These are phyloP conservation scores for Linnaemya vulpina DNA, from an alignment of 2,888 invertebrate genomes.

Conservation along the genomic window DNA sequence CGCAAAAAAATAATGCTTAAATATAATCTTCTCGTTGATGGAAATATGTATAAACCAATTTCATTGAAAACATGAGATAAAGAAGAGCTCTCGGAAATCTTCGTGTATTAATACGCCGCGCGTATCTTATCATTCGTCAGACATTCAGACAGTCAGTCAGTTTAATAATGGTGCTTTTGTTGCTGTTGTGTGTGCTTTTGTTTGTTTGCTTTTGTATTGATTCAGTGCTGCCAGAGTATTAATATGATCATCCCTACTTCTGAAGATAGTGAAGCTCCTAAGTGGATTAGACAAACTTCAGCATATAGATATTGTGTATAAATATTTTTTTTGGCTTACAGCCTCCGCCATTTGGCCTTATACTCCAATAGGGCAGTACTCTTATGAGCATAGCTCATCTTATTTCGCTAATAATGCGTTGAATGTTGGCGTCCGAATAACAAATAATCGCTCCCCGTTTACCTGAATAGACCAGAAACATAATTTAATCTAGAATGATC, in stretches of 20 bases:
- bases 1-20: slow-evolving; percentile 17
- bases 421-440: too few relatives aligned
- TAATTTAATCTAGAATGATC: too few relatives aligned
- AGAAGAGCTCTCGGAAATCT: slow-evolving; percentile 59
- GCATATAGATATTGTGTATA: too few relatives aligned
- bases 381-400: too few relatives aligned
- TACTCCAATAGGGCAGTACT: too few relatives aligned
- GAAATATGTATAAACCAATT: slow-evolving; percentile 46
- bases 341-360: too few relatives aligned
- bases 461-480: too few relatives aligned
- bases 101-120: slow-evolving; percentile 58
- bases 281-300: too few relatives aligned
- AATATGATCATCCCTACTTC: not conserved
- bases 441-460: too few relatives aligned
- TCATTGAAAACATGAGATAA: slow-evolving; percentile 57
- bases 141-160: slow-evolving; percentile 43
- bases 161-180: slow-evolving; percentile 37
- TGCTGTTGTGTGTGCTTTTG: slow-evolving; percentile 25
- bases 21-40: not conserved
- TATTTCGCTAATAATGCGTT: too few relatives aligned
- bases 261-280: not conserved
- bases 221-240: slow-evolving; percentile 17
- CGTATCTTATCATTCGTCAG: slow-evolving; percentile 68
- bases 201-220: not conserved
- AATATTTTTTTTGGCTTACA: too few relatives aligned